Conservation (phyloP, 2,113 vertebrate genomes). For the Campylomormyrus numenius region DNA sequence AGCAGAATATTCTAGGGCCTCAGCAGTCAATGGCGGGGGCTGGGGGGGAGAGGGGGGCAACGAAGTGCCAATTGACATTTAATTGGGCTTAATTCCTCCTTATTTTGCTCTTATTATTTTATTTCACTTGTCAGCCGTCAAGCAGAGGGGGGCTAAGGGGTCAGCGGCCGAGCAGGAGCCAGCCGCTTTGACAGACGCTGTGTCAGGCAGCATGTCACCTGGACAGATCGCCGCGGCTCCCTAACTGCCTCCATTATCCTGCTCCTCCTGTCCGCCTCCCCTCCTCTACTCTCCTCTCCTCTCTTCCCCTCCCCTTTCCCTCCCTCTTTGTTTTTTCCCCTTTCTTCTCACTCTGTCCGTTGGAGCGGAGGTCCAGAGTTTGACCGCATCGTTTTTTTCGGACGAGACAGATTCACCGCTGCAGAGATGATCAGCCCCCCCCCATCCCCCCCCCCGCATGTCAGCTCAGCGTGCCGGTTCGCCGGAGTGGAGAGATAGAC, state of each 20-base stretch:
- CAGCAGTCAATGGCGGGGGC: not conserved
- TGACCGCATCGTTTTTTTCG: not conserved
- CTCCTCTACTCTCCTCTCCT: not conserved
- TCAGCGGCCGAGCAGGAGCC: slow-evolving; percentile 28
- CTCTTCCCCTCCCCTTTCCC: not conserved
- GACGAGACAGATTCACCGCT: not conserved
- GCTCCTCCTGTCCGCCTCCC: slow-evolving; percentile 17
- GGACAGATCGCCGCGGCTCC: slow-evolving; percentile 25
- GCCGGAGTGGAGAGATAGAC: not conserved
- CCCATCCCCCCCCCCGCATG: not conserved
- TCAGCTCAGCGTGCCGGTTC: not conserved
- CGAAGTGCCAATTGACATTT: slow-evolving; percentile 43
- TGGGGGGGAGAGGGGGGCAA: slow-evolving; percentile 24
- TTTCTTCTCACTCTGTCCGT: not conserved
- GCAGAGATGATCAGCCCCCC: not conserved
- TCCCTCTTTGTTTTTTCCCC: not conserved
- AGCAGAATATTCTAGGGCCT: slow-evolving; percentile 34
- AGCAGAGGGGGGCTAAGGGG: slow-evolving; percentile 35
- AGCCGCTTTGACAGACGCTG: slow-evolving; percentile 29
- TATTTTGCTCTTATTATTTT: slow-evolving; percentile 53
- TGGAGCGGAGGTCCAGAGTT: not conserved
- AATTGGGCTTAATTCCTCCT: slow-evolving; percentile 53
- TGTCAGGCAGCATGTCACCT: slow-evolving; percentile 41
- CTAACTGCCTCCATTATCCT: slow-evolving; percentile 37
- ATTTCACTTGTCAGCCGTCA: slow-evolving; percentile 44